Evolutionary conservation across 2,113 vertebrate species (phyloP).

Genomic region (Castor canadensis): DNA sequence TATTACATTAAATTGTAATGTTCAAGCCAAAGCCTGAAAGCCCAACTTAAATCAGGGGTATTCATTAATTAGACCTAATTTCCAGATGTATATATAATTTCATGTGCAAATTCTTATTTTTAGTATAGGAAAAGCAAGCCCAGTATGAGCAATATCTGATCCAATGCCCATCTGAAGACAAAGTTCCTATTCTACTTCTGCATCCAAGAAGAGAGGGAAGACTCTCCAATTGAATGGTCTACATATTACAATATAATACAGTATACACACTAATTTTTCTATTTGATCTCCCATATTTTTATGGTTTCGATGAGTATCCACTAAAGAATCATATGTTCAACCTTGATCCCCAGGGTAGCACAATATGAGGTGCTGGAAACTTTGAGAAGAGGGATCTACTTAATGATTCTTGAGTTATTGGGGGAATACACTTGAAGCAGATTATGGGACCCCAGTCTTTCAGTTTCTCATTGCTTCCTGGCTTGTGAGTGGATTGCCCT

Average conservation of each 20-base stretch:
- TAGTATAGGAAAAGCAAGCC: neutral
- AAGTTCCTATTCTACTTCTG: neutral
- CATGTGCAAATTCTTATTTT: neutral
- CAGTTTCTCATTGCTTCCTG: neutral
- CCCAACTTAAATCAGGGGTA: neutral
- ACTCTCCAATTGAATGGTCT: neutral
- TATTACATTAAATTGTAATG: neutral
- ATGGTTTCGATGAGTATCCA: no score
- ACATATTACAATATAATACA: no score
- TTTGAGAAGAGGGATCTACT: neutral
- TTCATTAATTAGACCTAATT: no score
- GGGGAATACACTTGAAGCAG: neutral
- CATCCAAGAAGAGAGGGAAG: neutral
- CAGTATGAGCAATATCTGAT: neutral
- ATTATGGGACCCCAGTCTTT: no score
- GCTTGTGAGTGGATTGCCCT: neutral
- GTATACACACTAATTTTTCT: no score
- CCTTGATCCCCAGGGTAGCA: neutral
- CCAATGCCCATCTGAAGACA: neutral
- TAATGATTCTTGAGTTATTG: neutral
- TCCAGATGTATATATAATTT: neutral
- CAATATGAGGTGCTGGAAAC: neutral
- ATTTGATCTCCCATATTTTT: no score
- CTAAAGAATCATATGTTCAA: no score
- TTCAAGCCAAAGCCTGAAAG: neutral